These are phyloP conservation scores for Columbina picui DNA, from an alignment of 2,113 vertebrate genomes.

Conservation along the genomic window DNA sequence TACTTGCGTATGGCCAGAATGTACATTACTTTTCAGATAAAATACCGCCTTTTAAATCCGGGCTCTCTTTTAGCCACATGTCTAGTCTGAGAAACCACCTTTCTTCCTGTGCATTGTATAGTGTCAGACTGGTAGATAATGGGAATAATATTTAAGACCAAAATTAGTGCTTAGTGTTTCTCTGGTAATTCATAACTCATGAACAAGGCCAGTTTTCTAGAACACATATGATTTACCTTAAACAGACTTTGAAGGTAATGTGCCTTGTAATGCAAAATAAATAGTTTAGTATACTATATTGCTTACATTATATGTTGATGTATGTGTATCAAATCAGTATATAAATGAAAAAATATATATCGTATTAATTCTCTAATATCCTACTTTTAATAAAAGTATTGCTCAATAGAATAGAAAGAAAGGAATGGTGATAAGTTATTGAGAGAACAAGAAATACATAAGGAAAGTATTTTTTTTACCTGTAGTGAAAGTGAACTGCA, in stretches of 20 bases:
- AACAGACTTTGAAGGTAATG: not conserved
- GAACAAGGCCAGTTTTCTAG: not conserved
- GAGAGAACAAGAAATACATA: not conserved
- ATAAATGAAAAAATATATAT: not conserved
- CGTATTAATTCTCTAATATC: not conserved
- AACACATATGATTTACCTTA: not conserved
- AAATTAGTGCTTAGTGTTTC: not conserved
- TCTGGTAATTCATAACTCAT: not conserved
- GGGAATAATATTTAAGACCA: not conserved
- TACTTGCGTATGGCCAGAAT: not conserved
- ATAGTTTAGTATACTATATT: not conserved
- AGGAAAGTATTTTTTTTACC: not conserved
- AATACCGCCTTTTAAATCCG: not conserved
- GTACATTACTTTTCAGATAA: not conserved
- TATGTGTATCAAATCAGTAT: not conserved
- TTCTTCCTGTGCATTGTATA: not conserved
- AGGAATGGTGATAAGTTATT: not conserved
- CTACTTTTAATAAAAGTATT: not conserved
- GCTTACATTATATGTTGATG: not conserved
- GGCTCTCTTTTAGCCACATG: not conserved
- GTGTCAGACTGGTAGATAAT: not conserved
- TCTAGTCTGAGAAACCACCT: not conserved
- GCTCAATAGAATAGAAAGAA: not conserved
- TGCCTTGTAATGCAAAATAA: not conserved
- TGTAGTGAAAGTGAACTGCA: accelerated